phyloP scores from a whole-genome alignment of 2,797 vertebrate species.

The Hydrophis major region DNA sequence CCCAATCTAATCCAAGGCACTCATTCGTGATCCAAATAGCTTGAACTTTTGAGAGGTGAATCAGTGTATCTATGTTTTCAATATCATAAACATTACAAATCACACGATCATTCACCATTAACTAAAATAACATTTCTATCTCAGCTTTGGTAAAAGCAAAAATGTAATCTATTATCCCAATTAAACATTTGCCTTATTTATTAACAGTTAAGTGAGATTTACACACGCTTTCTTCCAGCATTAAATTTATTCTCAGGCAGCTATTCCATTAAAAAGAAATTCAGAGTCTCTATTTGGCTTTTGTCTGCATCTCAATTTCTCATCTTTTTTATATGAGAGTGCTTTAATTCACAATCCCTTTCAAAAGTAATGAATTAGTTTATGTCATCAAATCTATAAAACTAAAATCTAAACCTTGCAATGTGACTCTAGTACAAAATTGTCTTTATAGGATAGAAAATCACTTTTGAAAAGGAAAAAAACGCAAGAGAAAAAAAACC shows the following conservation, averaged over 20 bases:
- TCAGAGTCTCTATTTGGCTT: slow-evolving; percentile 16
- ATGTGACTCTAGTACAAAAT: slow-evolving; percentile 52
- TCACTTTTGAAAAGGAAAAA: slow-evolving; percentile 41
- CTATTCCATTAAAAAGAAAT: slow-evolving; percentile 40
- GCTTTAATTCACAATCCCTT: background rate
- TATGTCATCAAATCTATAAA: slow-evolving; percentile 54
- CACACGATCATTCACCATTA: slow-evolving; percentile 28
- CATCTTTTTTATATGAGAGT: slow-evolving; percentile 30
- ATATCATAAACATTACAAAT: background rate
- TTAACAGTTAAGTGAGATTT: slow-evolving; percentile 40
- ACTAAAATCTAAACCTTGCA: slow-evolving; percentile 43
- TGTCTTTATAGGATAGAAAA: slow-evolving; percentile 45
- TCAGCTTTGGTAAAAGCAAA: slow-evolving; percentile 27
- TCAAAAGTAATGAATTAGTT: slow-evolving; percentile 51
- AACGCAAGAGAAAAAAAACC: slow-evolving; percentile 1
- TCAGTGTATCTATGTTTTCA: background rate
- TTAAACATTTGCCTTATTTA: slow-evolving; percentile 33
- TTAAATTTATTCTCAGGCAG: slow-evolving; percentile 55
- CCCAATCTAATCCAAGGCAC: background rate
- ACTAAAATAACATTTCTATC: background rate
- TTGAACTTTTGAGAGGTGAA: slow-evolving; percentile 13
- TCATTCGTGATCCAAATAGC: background rate
- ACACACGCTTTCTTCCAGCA: slow-evolving; percentile 22
- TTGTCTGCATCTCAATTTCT: slow-evolving; percentile 51
- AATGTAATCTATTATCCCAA: slow-evolving; percentile 22